Evolutionary conservation across 2,797 vertebrate genomes (phyloP), one percentile per base, ranked within the genome.

Genomic region (Salmo trutta): DNA sequence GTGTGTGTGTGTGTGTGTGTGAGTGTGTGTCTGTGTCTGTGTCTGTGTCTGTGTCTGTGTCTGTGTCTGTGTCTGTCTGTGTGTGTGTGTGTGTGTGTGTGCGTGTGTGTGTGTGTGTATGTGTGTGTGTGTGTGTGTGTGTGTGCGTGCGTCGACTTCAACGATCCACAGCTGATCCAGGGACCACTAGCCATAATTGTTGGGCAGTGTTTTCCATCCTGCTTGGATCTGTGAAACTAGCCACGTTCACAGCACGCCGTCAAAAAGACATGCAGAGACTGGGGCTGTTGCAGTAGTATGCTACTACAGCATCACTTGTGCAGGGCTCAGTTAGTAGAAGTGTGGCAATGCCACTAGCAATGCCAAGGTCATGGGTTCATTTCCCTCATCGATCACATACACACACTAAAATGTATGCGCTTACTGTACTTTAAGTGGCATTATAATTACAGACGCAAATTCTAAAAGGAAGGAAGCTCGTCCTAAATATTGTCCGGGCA

Each of bases 141-240:
- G 0, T 4, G 14, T 1, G 51, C 0, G 17, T 8, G 68, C 68
- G n/a, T 69, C 77, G 77, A 10, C 81, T 81, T 82, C 88, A 86
- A 83, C 14, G 19, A 5, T 85, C 85, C 83, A 70, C 80, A 88
- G 87, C 87, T 86, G 88, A 72, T 70, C 36, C 19, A 41, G 21
- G 10, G 17, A 70, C 68, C 68, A 82, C 21, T 1, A 4, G 74
- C 89, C 90, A 74, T 86, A 83, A 88, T 76, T 79, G 89, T 87
- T 84, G 84, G 84, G 83, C 83, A 52, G 77, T 89, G 83, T 87
- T 90, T 84, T 86, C 82, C 85, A 82, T 69, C 65, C 53, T n/a
- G 73, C 82, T 74, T 82, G 36, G 76, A 87, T 81, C 77, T 83
- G 85, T 85, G 81, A 88, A 91, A 87, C 77, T 53, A 75, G 84